These are phyloP conservation scores for Nymphicus hollandicus DNA, from an alignment of 2,113 vertebrate genomes.

Conservation along the genomic window DNA sequence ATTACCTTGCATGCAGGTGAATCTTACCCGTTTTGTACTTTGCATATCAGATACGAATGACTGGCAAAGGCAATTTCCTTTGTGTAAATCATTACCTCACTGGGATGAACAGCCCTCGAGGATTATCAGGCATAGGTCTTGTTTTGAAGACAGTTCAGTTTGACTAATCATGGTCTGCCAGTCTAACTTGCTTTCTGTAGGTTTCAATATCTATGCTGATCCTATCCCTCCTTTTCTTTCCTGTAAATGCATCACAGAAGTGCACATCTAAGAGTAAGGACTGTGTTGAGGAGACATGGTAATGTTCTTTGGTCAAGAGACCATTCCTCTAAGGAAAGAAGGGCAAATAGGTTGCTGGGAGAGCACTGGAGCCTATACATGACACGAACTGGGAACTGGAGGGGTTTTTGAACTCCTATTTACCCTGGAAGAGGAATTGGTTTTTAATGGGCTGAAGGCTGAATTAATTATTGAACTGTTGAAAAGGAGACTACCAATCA, in stretches of 20 bases:
- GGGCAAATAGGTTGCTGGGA: background rate
- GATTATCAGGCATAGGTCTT: background rate
- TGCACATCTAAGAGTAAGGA: background rate
- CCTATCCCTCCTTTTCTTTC: background rate
- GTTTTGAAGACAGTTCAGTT: background rate
- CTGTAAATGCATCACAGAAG: background rate
- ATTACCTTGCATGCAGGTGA: background rate
- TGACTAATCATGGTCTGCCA: background rate
- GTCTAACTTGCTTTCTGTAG: background rate
- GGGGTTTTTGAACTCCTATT: background rate
- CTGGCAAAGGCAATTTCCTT: background rate
- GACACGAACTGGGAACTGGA: background rate
- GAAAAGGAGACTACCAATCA: constrained; percentile 32
- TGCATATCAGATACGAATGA: background rate
- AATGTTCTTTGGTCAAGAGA: background rate
- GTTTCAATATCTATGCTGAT: background rate
- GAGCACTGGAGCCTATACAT: background rate
- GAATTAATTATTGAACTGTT: constrained; percentile 37
- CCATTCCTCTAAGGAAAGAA: background rate
- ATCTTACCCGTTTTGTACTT: background rate
- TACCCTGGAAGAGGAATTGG: constrained; percentile 10
- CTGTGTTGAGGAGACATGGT: background rate
- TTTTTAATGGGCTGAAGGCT: constrained; percentile 11
- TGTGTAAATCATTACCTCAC: background rate
- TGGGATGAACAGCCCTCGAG: background rate